Evolutionary conservation across 2,888 invertebrate species (phyloP), one percentile per base, ranked within the genome.

Genomic region (Andricus curvator): DNA sequence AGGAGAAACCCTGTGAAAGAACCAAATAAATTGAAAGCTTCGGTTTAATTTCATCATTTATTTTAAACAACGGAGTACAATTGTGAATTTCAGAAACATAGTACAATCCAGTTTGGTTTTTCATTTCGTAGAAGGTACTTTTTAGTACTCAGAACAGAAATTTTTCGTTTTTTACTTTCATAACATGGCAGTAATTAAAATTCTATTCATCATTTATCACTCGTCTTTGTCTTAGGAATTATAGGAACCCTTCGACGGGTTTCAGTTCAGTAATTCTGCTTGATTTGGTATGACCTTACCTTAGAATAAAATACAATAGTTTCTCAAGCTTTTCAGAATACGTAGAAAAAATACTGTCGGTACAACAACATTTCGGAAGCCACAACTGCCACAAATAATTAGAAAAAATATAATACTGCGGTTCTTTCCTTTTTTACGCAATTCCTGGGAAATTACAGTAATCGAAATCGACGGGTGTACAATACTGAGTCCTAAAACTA

Each of bases 261-360:
- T 74, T 80, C 78, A 76, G 74, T 83, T 81, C 80, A 78, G 67
- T 67, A 15, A 66, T 68, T 56, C 29, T 51, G 37, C 67, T 51
- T 65, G 56, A 64, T 65, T 29, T 51, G 62, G 66, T 44, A 15
- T 37, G 78, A 48, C 20, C 67, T 65, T 70, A 77, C 79, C 56
- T 56, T 56, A 56, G n/a, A 60, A 60, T 60, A 60, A 60, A 60
- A 64, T 77, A 77, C 70, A 83, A 66, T 67, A 80, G 70, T 20
- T 67, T 74, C 48, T 76, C 56, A 37, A 48, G 48, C 48, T 78
- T 78, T 25, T 64, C 76, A 78, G 66, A 68, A 76, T 80, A 80
- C 79, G 80, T 84, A 84, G 83, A 85, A 84, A 83, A 84, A 85
- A 85, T 85, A 85, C 85, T 84, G 81, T 80, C 77, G 78, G 81